A percentile compares a stretch with the other conserved stretches of the same genome.
These are phyloP conservation scores for Acanthaster planci DNA, from an alignment of 35 echinoderm and acorn worm genomes.

Conservation along the genomic window DNA sequence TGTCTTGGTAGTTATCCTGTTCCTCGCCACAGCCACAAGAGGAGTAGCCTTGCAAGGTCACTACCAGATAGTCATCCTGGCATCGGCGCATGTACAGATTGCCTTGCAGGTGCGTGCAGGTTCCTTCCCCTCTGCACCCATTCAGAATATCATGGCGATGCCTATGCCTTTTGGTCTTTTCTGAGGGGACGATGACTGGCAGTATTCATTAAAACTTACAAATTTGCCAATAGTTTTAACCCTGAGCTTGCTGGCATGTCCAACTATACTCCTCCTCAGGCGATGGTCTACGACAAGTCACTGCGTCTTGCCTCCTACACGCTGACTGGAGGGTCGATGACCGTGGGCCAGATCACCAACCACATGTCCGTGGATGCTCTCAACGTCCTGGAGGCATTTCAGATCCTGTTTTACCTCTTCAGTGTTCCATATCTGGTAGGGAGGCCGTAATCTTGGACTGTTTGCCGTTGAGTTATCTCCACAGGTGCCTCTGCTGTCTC, in stretches of 20 bases:
- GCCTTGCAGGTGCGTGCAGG: constrained; percentile 81
- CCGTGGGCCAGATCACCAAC: constrained; percentile 84
- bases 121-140: neutral
- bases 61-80: constrained; percentile 91
- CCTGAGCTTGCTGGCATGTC: too few species aligned
- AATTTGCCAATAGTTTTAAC: too few species aligned
- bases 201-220: too few species aligned
- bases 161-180: too few species aligned
- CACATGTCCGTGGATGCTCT: constrained; percentile 84
- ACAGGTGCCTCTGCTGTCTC: neutral
- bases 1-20: constrained; percentile 66
- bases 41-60: constrained; percentile 72
- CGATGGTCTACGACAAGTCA: constrained; percentile 76
- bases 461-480: too few species aligned
- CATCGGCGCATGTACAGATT: constrained; percentile 76
- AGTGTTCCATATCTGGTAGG: constrained; percentile 91
- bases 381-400: constrained; percentile 66
- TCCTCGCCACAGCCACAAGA: constrained; percentile 53
- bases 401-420: constrained; percentile 75
- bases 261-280: constrained; percentile 21
- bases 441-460: too few species aligned
- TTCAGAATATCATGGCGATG: too few species aligned
- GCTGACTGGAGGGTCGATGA: constrained; percentile 69
- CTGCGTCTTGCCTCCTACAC: constrained; percentile 72
- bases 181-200: too few species aligned